Percentiles rank a stretch among this genome's conserved stretches.
Conservation (phyloP, 2,888 invertebrate genomes). For the Girardia tigrina region DNA sequence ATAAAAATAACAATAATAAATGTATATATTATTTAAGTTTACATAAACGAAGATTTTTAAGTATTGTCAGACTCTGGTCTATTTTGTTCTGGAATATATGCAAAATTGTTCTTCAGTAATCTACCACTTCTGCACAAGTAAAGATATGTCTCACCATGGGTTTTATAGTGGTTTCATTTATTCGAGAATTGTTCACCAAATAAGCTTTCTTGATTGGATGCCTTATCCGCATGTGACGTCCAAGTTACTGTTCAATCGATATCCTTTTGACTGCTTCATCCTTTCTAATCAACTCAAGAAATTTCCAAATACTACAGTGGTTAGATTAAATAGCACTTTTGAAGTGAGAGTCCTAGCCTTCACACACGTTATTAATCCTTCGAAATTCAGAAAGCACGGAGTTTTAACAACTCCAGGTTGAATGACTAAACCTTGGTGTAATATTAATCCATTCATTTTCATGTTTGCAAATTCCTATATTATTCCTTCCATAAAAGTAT, state of each 20-base stretch:
- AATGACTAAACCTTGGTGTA: too few species aligned
- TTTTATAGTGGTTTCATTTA: background rate
- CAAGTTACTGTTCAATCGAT: background rate
- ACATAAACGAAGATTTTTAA: background rate
- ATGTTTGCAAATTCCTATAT: background rate
- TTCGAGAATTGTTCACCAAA: background rate
- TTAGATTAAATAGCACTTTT: background rate
- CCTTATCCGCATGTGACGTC: constrained; percentile 1
- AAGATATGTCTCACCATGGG: background rate
- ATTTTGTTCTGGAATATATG: constrained; percentile 1
- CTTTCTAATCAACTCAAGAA: background rate
- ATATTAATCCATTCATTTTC: constrained; percentile 12
- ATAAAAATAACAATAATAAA: too few species aligned
- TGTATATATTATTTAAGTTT: too few species aligned
- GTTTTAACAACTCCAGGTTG: background rate
- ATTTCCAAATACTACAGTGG: background rate
- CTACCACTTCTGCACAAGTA: background rate
- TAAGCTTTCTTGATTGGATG: constrained; percentile 17
- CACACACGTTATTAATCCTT: constrained; percentile 3
- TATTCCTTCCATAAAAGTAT: constrained; percentile 9
- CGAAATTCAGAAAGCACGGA: background rate
- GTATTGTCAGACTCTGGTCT: background rate
- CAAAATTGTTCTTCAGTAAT: background rate
- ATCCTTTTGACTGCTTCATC: background rate
- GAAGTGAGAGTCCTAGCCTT: background rate